These are phyloP conservation scores for Malurus alboscapulatus DNA, from an alignment of 2,113 vertebrate genomes.

Conservation along the genomic window DNA sequence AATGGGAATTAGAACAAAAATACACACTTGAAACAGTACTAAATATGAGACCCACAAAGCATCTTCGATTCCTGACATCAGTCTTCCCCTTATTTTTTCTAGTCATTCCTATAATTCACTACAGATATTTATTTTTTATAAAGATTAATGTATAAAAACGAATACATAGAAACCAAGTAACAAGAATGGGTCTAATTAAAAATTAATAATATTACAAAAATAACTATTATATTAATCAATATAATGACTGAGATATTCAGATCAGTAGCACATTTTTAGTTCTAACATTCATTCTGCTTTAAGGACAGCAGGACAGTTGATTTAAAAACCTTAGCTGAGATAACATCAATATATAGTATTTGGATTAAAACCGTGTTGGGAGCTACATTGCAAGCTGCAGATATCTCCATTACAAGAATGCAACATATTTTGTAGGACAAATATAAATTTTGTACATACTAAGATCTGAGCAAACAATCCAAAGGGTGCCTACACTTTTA, in stretches of 20 bases:
- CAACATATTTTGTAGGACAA: background rate
- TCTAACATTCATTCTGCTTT: constrained; percentile 31
- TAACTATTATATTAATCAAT: constrained; percentile 45
- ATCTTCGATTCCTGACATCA: background rate
- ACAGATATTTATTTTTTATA: constrained; percentile 26
- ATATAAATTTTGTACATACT: background rate
- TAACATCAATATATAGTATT: background rate
- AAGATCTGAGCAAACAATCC: background rate
- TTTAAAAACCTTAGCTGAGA: constrained; percentile 7
- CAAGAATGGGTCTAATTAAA: constrained; percentile 34
- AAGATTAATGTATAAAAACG: constrained; percentile 6
- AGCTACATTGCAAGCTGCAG: background rate
- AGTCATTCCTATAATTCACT: background rate
- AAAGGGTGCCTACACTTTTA: background rate
- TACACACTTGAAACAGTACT: background rate
- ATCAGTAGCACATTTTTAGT: constrained; percentile 42
- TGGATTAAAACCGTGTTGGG: background rate
- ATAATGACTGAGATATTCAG: constrained; percentile 25
- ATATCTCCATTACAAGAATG: background rate
- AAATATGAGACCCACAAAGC: background rate
- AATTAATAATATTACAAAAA: constrained; percentile 42
- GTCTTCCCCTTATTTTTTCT: background rate
- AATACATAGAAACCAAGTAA: constrained; percentile 15
- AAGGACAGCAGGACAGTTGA: background rate
- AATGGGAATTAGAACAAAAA: background rate